Evolutionary conservation across 2,113 vertebrate genomes (phyloP), one percentile per base, ranked within the genome.

Genomic region (Ceyx margarethae): DNA sequence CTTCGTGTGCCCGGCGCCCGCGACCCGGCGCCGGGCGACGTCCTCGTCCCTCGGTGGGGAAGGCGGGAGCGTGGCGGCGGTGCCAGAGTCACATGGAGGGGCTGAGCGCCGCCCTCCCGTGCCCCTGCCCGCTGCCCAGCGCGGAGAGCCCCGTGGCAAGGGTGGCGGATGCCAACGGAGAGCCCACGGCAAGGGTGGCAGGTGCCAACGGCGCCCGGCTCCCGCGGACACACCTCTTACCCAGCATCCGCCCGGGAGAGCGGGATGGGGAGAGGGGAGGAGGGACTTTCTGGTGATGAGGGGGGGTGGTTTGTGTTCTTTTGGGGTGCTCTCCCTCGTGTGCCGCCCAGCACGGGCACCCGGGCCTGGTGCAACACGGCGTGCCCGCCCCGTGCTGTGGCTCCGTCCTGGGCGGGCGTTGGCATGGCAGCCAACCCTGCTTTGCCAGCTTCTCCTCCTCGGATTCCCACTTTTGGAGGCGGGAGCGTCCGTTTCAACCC

Each of bases 201-300:
- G 61, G 60, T 13, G 13, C 79, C 6, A 31, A 37, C 5, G 45
- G 85, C 85, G 84, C 25, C 78, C 3, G 2, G 61, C 92, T 94
- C 87, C 78, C 28, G 29, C 86, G 73, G 96, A 94, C 96, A 95
- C 96, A 86, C 96, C 95, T 96, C 96, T 95, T 96, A 95, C 94
- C 96, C 96, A 94, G 90, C 93, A 90, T 96, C 86, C 96, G 53
- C 81, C 94, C 11, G 14, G 95, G 78, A 93, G 94, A 93, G 74
- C 76, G 91, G 94, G 92, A 91, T 93, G 67, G 89, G 93, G 89
- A 87, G 82, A 84, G 66, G 0, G 26, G 90, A 96, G 94, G 89
- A 89, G 91, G 95, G 94, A 91, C 91, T 74, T 33, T 33, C 2
- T 67, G 33, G 50, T 0, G 5, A 33, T 15, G 53, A n/a, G 33